These are phyloP conservation scores for Microplitis mediator DNA, from an alignment of 1,140 invertebrate species.

Conservation along the genomic window DNA sequence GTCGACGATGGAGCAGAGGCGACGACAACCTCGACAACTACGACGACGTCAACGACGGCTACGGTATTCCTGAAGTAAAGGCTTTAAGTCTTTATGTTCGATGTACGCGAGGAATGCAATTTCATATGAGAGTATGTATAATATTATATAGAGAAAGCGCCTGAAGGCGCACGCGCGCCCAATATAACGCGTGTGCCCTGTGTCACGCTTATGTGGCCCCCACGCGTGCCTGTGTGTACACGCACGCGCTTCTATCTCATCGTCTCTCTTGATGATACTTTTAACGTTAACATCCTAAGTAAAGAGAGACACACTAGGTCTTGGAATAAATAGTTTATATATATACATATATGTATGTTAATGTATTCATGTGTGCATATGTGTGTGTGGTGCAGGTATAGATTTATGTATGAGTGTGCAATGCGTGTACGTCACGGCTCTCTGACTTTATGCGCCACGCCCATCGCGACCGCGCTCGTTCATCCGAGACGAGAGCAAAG, in stretches of 20 bases:
- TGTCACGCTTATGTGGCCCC: constrained; percentile 33
- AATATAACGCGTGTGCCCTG: constrained; percentile 41
- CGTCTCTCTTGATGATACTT: background rate
- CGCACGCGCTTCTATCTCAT: constrained; percentile 19
- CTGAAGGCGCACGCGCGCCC: constrained; percentile 31
- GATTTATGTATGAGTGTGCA: constrained; percentile 33
- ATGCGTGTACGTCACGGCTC: constrained; percentile 49
- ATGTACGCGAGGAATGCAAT: background rate
- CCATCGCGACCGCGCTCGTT: constrained; percentile 54
- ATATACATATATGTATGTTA: background rate
- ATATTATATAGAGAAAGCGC: constrained; percentile 5
- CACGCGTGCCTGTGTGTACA: constrained; percentile 28
- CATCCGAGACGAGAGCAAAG: constrained; percentile 52
- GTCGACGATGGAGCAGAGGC: background rate
- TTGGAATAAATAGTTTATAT: background rate
- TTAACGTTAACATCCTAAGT: background rate
- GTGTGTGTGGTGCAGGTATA: background rate
- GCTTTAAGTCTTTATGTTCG: background rate
- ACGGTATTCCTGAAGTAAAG: constrained; percentile 24
- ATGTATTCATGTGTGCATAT: background rate
- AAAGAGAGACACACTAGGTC: background rate
- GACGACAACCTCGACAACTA: too few species aligned
- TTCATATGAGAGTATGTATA: constrained; percentile 2
- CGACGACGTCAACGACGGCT: background rate
- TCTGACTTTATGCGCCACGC: constrained; percentile 53